Evolutionary conservation across 2,797 vertebrate genomes (phyloP).

Genomic region (Taeniopygia guttata): DNA sequence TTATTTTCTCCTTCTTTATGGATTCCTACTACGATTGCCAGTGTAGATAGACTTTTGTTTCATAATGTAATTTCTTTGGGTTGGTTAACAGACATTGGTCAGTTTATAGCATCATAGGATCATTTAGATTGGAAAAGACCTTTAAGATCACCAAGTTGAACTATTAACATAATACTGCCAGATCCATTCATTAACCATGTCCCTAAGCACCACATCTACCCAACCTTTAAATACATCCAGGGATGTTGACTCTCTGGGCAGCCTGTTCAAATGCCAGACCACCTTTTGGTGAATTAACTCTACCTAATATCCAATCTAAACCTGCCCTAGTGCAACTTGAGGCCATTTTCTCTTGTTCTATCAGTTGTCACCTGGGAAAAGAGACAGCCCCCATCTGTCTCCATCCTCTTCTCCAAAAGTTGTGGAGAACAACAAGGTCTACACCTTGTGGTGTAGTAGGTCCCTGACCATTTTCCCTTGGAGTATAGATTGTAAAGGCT

Average conservation of each 20-base stretch:
- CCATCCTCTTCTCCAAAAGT: background rate
- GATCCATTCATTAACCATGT: background rate
- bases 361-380: background rate
- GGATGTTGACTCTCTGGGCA: background rate
- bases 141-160: background rate
- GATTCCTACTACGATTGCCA: background rate
- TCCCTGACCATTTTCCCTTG: background rate
- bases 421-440: background rate
- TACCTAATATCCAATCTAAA: background rate
- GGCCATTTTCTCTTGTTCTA: background rate
- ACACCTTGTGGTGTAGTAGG: accelerated
- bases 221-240: background rate
- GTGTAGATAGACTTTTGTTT: background rate
- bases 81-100: background rate
- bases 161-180: background rate
- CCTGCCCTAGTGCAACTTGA: background rate
- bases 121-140: background rate
- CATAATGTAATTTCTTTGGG: background rate
- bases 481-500: background rate
- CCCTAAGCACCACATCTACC: background rate
- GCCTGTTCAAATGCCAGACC: background rate
- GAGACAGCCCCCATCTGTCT: background rate
- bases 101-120: background rate
- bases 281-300: too few relatives aligned
- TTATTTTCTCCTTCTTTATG: background rate